Evolutionary conservation across 2,888 invertebrate genomes (phyloP).

Genomic region (Cryptophagus acutangulus): DNA sequence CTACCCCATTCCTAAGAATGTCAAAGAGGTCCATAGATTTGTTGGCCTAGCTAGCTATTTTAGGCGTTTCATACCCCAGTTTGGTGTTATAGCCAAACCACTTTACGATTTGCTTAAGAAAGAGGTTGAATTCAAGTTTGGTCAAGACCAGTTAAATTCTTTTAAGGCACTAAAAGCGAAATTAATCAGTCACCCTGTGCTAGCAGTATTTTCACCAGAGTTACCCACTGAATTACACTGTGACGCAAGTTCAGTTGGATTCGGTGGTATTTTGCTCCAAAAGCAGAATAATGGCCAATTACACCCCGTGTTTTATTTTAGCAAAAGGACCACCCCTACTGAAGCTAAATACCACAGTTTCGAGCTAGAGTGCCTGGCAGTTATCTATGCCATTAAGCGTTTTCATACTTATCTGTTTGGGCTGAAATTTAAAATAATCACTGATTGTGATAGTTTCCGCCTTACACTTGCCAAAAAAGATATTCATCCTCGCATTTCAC

Average conservation of each 20-base stretch:
- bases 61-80: conserved; percentile 27
- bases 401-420: conserved; percentile 34
- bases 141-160: conserved; percentile 18
- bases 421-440: conserved; percentile 31
- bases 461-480: conserved; percentile 32
- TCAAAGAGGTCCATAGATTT: conserved; percentile 27
- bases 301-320: conserved; percentile 37
- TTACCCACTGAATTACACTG: conserved; percentile 37
- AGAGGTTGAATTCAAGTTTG: conserved; percentile 19
- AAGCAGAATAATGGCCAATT: conserved; percentile 29
- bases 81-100: conserved; percentile 26
- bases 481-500: conserved; percentile 31
- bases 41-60: conserved; percentile 33
- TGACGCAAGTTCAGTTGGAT: conserved; percentile 35
- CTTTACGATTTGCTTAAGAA: conserved; percentile 22
- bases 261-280: conserved; percentile 36
- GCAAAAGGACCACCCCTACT: conserved; percentile 29
- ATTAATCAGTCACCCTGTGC: conserved; percentile 27
- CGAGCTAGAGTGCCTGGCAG: conserved; percentile 34
- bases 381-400: conserved; percentile 28
- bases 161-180: conserved; percentile 25
- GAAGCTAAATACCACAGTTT: conserved; percentile 38
- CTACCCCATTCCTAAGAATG: conserved; percentile 26
- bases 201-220: conserved; percentile 32
- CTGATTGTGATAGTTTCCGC: conserved; percentile 32